Conservation (phyloP, 2,797 vertebrate species). For the Sciurus carolinensis region DNA sequence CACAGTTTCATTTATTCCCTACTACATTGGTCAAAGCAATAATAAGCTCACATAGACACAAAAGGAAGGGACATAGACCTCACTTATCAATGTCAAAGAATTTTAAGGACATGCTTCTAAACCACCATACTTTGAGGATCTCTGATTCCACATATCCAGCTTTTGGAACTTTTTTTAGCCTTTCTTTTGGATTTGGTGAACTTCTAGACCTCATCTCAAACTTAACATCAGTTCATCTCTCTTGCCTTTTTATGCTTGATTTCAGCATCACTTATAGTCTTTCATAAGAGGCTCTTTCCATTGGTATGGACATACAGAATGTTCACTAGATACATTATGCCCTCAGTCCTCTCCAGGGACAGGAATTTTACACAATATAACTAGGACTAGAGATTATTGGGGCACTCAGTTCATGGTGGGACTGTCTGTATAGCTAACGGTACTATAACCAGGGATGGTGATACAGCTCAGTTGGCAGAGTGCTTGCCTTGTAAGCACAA, state of each 20-base stretch:
- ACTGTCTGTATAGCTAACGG: neutral
- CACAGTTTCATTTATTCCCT: neutral
- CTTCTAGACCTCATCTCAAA: neutral
- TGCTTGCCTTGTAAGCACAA: too few relatives aligned
- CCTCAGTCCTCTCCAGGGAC: neutral
- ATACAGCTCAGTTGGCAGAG: too few relatives aligned
- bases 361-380: neutral
- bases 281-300: neutral
- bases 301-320: neutral
- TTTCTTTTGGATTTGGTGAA: neutral
- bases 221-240: neutral
- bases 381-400: neutral
- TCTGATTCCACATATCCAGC: neutral
- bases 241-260: neutral
- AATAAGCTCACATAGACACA: neutral
- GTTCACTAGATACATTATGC: neutral
- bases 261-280: neutral
- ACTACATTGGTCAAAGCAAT: neutral
- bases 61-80: neutral
- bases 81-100: neutral
- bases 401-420: neutral
- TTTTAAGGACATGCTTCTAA: neutral
- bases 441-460: neutral
- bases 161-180: neutral
- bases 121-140: neutral